Base-by-base conservation (phyloP, 2,888 invertebrate genomes). In the Perizoma flavofasciatum region DNA sequence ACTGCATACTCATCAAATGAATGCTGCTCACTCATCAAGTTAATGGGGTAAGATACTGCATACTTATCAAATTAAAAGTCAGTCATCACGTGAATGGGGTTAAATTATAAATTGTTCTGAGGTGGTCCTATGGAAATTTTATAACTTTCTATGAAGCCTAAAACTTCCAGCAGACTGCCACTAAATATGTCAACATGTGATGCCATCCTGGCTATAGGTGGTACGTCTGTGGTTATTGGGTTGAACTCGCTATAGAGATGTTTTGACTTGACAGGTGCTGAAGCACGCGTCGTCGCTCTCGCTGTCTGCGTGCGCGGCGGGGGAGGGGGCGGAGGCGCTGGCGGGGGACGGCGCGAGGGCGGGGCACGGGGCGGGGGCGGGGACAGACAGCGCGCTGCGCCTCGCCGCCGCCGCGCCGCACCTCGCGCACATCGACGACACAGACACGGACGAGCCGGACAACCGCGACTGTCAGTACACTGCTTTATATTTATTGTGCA, bases 361-460 rank as follows among this genome's bases (percentile, higher is more conserved):
- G 22, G 22, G n/a, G n/a, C n/a, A 22, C 22, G n/a, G n/a, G n/a
- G 22, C 22, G 39, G 65, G 33, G n/a, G 66, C 55, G 46, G 55
- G 58, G 41, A 66, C 57, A 41, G 66, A 69, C 46, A 71, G 62
- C 55, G 75, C 81, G 65, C 76, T 78, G 64, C 77, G 81, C 0
- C 77, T 78, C 64, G 70, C 80, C 22, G 74, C 77, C 67, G 68
- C 79, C 34, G 73, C 79, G 65, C 78, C 82, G 58, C 87, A 93
- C 50, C 90, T 94, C 5, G 93, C 94, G 69, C 93, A 94, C 65
- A 94, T 94, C 73, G 94, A 94, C 81, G 94, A 94, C 76, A 92
- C 93, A 0, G 94, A 94, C 77, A 92, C 93, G 4, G 94, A 94
- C 69, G 93, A 93, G 72, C 84, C 86, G 43, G 86, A 88, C 59